These are phyloP conservation scores for Sitta europaea DNA, from an alignment of 2,113 vertebrate species.

Conservation along the genomic window DNA sequence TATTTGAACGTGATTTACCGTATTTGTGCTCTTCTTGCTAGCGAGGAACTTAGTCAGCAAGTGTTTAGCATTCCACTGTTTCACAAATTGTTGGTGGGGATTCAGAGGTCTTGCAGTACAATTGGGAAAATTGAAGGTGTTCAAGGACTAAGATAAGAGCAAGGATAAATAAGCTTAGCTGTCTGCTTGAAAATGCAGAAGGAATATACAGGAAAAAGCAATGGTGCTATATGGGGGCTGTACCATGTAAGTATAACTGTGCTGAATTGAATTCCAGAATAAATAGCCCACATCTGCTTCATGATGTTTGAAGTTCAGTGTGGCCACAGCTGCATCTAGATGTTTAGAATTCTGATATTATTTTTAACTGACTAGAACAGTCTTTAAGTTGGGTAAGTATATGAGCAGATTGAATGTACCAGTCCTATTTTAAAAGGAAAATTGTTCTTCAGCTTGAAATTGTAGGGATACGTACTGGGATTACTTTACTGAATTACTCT, in stretches of 20 bases:
- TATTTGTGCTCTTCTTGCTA: not conserved
- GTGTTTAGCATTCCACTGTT: not conserved
- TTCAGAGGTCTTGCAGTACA: not conserved
- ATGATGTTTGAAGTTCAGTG: not conserved
- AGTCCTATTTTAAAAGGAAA: not conserved
- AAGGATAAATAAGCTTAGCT: not conserved
- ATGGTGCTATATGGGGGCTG: not conserved
- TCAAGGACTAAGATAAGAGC: constrained; percentile 21
- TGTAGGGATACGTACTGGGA: not conserved
- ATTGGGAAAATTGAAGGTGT: not conserved
- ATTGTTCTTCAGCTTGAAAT: not conserved
- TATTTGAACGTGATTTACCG: not conserved
- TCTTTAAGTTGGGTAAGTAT: not conserved
- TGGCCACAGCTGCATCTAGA: not conserved
- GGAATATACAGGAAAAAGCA: not conserved
- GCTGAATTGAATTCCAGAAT: not conserved
- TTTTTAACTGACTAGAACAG: not conserved
- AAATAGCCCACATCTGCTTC: not conserved
- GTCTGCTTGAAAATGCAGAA: not conserved
- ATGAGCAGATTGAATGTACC: not conserved
- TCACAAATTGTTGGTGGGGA: not conserved
- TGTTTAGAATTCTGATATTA: not conserved
- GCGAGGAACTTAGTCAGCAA: not conserved
- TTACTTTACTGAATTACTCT: not conserved
- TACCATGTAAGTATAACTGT: not conserved